phyloP scores from a whole-genome alignment of 2,888 invertebrate genomes.

The Pachydiplax longipennis region DNA sequence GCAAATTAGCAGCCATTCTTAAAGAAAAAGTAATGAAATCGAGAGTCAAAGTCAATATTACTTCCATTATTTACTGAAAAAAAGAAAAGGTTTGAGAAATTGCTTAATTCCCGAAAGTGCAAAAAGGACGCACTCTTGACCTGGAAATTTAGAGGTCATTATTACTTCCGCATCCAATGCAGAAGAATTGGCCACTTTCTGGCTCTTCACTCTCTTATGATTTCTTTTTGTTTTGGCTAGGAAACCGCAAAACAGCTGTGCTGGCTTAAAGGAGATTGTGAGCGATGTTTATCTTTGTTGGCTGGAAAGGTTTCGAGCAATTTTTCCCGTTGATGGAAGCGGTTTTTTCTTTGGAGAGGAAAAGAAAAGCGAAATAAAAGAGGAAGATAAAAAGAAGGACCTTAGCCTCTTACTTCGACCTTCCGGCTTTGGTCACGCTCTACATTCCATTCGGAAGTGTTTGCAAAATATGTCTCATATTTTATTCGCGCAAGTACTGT shows the following conservation, averaged over 20 bases:
- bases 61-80: too few relatives aligned
- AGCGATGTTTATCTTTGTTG: neutral
- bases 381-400: neutral
- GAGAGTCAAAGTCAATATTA: too few relatives aligned
- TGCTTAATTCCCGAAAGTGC: neutral
- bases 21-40: too few relatives aligned
- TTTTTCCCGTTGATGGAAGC: neutral
- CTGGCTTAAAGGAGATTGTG: neutral
- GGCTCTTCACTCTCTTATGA: neutral
- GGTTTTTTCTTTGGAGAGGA: neutral
- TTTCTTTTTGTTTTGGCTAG: neutral
- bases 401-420: neutral
- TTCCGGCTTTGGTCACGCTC: neutral
- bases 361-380: neutral
- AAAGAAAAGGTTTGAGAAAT: too few relatives aligned
- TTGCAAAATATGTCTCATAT: neutral
- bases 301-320: neutral
- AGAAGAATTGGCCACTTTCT: neutral
- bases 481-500: neutral
- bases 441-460: neutral
- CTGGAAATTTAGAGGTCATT: neutral
- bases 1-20: too few relatives aligned
- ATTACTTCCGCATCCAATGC: neutral
- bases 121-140: neutral
- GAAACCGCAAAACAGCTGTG: neutral